Evolutionary conservation across 2,113 vertebrate genomes (phyloP).

Genomic region (Chunga burmeisteri): DNA sequence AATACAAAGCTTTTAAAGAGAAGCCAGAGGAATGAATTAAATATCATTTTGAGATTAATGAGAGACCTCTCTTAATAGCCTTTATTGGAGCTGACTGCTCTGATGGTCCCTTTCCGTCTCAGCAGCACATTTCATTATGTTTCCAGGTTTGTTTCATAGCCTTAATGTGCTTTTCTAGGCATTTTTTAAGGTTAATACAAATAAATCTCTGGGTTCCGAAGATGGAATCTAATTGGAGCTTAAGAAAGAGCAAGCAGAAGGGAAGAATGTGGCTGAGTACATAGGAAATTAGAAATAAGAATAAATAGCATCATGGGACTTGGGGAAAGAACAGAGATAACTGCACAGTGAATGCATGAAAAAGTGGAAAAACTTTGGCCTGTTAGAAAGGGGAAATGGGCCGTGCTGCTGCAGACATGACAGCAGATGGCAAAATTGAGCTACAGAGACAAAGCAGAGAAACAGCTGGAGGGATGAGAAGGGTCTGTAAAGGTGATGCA

Average conservation of each 20-base stretch:
- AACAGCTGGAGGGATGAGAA: neutral
- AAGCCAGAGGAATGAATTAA: conserved; percentile 21
- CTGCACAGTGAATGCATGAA: conserved; percentile 15
- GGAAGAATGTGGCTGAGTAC: conserved; percentile 8
- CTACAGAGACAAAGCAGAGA: neutral
- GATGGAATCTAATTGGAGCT: conserved; percentile 11
- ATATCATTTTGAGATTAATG: conserved; percentile 42
- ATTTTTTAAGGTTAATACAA: conserved; percentile 37
- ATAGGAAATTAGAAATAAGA: conserved; percentile 58
- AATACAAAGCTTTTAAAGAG: conserved; percentile 34
- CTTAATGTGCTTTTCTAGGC: conserved; percentile 26
- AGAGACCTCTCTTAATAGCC: conserved; percentile 7
- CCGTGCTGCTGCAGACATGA: neutral
- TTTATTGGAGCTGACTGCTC: neutral
- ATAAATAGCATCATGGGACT: conserved; percentile 49
- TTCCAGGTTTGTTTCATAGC: conserved; percentile 9
- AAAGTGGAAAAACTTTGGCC: conserved; percentile 23
- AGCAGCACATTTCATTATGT: conserved; percentile 9
- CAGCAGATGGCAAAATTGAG: conserved; percentile 66
- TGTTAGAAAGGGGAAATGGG: neutral
- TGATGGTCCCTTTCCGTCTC: conserved; percentile 15
- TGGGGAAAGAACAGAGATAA: conserved; percentile 18
- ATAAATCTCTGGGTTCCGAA: conserved; percentile 44
- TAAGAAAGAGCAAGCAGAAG: conserved; percentile 24
- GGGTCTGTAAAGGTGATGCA: neutral